Percentiles rank a stretch among this genome's conserved stretches.
Conservation (phyloP, 2,113 vertebrate species). For the Nibea albiflora region DNA sequence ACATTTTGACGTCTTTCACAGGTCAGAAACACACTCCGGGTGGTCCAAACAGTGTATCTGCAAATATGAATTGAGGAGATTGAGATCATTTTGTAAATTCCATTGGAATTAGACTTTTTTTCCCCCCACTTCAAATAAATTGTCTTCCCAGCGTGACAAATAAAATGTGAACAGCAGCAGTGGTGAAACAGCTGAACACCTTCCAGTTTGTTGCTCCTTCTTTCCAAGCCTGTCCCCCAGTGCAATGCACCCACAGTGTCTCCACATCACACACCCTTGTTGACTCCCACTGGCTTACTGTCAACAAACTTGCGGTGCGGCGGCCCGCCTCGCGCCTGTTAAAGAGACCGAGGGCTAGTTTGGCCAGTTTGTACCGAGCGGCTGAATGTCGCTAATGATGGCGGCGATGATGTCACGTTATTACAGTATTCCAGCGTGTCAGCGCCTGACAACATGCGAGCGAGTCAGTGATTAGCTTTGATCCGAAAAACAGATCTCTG, state of each 20-base stretch:
- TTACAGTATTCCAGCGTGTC: slow-evolving; percentile 23
- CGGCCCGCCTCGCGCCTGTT: neutral
- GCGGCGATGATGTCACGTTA: slow-evolving; percentile 13
- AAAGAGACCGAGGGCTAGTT: neutral
- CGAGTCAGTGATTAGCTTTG: slow-evolving; percentile 11
- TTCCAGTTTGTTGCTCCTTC: neutral
- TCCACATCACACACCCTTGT: slow-evolving; percentile 22
- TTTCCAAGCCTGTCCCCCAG: neutral
- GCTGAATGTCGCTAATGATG: neutral
- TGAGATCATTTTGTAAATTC: neutral
- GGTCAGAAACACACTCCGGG: neutral
- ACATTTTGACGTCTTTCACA: neutral
- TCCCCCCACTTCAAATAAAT: neutral
- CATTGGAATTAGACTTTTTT: neutral
- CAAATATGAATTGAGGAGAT: neutral
- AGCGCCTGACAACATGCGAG: slow-evolving; percentile 13
- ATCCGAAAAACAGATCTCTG: slow-evolving; percentile 26
- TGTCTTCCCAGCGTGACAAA: neutral
- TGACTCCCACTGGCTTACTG: slow-evolving; percentile 3
- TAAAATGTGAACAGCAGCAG: neutral
- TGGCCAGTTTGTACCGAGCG: neutral
- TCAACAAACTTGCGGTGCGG: slow-evolving; percentile 12
- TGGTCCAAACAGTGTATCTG: too few species aligned
- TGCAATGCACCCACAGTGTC: slow-evolving; percentile 1
- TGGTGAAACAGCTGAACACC: slow-evolving; percentile 7